Conservation (phyloP, 2,113 vertebrate genomes). For the Petaurus breviceps region DNA sequence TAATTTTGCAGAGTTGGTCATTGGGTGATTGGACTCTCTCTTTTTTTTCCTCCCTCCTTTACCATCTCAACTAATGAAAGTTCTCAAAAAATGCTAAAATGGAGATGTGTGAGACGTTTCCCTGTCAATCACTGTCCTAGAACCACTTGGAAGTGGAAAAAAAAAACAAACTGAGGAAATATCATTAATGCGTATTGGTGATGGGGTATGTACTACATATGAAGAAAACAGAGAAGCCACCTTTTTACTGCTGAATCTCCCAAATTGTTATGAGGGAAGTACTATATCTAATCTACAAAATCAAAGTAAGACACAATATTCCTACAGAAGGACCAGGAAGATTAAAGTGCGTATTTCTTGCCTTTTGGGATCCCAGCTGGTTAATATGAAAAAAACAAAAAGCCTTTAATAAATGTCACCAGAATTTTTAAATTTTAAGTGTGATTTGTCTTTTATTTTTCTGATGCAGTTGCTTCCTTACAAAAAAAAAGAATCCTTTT, state of each 20-base stretch:
- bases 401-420: background rate
- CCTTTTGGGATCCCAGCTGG: background rate
- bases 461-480: no score
- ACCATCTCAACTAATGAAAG: background rate
- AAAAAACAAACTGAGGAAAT: background rate
- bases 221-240: no score
- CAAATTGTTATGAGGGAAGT: background rate
- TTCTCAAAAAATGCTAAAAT: background rate
- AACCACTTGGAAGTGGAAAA: background rate
- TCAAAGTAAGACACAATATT: background rate
- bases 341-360: background rate
- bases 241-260: background rate
- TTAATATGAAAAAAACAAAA: background rate
- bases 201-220: background rate
- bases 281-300: background rate
- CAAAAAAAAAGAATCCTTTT: no score
- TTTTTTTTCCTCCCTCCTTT: background rate
- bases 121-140: background rate
- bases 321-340: background rate
- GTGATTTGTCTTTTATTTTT: no score
- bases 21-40: background rate
- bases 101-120: background rate
- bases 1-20: background rate
- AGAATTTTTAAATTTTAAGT: background rate
- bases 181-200: background rate